phyloP scores from a whole-genome alignment of 2,888 invertebrate genomes.

The Cantharis rufa region DNA sequence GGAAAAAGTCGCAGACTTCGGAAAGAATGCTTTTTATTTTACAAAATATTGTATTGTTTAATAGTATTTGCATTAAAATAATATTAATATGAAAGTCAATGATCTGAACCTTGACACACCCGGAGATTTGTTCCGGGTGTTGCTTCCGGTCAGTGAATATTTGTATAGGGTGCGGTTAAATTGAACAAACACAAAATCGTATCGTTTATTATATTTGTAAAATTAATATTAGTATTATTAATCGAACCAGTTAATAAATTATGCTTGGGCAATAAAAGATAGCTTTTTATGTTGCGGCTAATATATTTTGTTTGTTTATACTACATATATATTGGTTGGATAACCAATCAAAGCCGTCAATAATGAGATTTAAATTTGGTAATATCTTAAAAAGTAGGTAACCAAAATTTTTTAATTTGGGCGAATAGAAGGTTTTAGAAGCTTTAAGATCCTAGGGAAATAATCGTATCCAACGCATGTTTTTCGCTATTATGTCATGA shows the following conservation, averaged over 20 bases:
- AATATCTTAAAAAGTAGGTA: background rate
- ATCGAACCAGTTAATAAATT: background rate
- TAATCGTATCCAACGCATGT: too few relatives aligned
- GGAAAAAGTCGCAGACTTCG: background rate
- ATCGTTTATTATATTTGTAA: background rate
- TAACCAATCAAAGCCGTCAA: background rate
- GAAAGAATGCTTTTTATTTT: background rate
- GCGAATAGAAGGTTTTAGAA: too few relatives aligned
- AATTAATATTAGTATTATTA: background rate
- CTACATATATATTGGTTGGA: background rate
- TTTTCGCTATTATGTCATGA: too few relatives aligned
- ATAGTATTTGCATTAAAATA: conserved; percentile 11
- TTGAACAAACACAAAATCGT: conserved; percentile 9
- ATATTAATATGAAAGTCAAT: conserved; percentile 23
- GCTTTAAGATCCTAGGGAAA: too few relatives aligned
- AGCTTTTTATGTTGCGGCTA: background rate
- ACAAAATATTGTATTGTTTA: background rate
- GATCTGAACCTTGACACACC: conserved; percentile 29
- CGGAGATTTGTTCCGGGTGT: conserved; percentile 22
- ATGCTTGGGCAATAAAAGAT: background rate
- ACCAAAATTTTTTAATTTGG: too few relatives aligned
- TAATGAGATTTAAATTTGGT: background rate
- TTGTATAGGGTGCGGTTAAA: conserved; percentile 4
- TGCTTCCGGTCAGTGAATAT: conserved; percentile 25
- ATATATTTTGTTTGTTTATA: background rate